Percentiles rank a stretch among this genome's conserved stretches.
These are phyloP conservation scores for Nannoperca australis DNA, from an alignment of 2,797 vertebrate species.

Conservation along the genomic window DNA sequence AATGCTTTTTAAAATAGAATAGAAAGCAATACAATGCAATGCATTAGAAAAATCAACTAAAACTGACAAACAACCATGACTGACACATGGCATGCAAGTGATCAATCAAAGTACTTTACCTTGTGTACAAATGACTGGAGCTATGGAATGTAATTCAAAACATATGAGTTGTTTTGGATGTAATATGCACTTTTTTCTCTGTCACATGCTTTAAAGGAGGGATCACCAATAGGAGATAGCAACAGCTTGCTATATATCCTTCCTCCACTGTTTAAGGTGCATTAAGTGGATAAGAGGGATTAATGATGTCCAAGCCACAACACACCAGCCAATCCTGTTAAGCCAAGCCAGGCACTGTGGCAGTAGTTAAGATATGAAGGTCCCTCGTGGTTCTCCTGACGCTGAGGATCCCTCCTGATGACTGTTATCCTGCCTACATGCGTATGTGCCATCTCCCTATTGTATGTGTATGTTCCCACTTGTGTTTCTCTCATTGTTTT, in stretches of 20 bases:
- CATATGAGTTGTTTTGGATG: slow-evolving; percentile 21
- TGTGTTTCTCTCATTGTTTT: not conserved
- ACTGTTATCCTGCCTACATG: slow-evolving; percentile 29
- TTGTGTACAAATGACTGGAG: not conserved
- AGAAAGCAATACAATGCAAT: not conserved
- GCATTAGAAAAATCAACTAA: slow-evolving; percentile 22
- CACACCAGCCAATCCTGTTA: slow-evolving; percentile 77
- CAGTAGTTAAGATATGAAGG: slow-evolving; percentile 36
- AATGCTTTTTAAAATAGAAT: not conserved
- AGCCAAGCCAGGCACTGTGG: slow-evolving; percentile 51
- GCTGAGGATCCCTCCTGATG: slow-evolving; percentile 26
- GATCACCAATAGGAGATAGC: slow-evolving; percentile 39
- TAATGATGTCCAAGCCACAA: slow-evolving; percentile 70
- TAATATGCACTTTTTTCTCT: slow-evolving; percentile 21
- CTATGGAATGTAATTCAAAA: slow-evolving; percentile 7
- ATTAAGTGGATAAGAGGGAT: slow-evolving; percentile 80
- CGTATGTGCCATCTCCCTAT: slow-evolving; percentile 5
- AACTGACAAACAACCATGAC: not conserved
- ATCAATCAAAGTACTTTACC: not conserved
- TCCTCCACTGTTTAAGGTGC: slow-evolving; percentile 71
- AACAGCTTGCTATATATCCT: slow-evolving; percentile 43
- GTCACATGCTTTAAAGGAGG: slow-evolving; percentile 28
- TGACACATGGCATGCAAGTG: too few relatives aligned
- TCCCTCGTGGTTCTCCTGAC: slow-evolving; percentile 50
- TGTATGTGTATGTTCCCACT: slow-evolving; percentile 1